Conservation (phyloP, 2,888 invertebrate species). For the Drosophila phalerata region DNA sequence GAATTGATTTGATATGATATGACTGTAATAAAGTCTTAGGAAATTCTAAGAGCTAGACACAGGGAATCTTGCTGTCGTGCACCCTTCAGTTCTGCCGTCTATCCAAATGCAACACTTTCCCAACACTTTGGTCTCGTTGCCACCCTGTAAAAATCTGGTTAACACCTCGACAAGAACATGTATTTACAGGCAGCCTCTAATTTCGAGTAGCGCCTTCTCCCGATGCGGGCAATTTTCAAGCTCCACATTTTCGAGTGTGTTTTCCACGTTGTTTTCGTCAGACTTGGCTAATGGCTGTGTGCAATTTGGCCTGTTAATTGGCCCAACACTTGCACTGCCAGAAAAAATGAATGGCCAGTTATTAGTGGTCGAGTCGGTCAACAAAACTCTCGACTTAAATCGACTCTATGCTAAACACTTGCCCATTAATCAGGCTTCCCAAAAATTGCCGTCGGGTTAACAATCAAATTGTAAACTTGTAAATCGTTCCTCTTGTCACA, state of each 20-base stretch:
- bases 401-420: constrained; percentile 50
- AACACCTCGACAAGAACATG: constrained; percentile 27
- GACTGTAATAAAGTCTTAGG: no score
- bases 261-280: constrained; percentile 42
- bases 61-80: not conserved
- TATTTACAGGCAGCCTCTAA: constrained; percentile 48
- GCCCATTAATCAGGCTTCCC: constrained; percentile 66
- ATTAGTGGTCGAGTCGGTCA: constrained; percentile 48
- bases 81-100: not conserved
- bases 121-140: constrained; percentile 26
- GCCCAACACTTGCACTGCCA: constrained; percentile 71
- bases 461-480: constrained; percentile 10
- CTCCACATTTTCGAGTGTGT: constrained; percentile 14
- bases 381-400: constrained; percentile 21
- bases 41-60: not conserved
- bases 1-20: no score
- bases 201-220: constrained; percentile 51
- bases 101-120: not conserved
- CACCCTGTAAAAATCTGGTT: constrained; percentile 34
- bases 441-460: constrained; percentile 12
- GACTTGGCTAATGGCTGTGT: constrained; percentile 43
- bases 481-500: constrained; percentile 30
- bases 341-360: constrained; percentile 64
- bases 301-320: constrained; percentile 70
- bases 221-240: constrained; percentile 18